phyloP scores from a whole-genome alignment of 2,113 vertebrate species.

The Tylochromis polylepis region DNA sequence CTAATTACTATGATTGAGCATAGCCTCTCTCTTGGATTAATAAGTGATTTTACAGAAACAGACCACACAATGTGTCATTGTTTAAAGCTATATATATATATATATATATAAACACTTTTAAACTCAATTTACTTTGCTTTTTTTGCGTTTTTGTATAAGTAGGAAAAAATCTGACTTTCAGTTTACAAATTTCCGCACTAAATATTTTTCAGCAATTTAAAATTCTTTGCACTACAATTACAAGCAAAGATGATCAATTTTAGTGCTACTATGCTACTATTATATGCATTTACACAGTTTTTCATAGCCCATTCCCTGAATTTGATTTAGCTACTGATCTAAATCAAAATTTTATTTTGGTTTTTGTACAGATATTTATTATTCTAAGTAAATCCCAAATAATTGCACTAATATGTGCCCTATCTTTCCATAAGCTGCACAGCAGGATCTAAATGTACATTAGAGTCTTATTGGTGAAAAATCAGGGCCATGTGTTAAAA shows the following conservation, averaged over 20 bases:
- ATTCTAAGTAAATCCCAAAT: neutral
- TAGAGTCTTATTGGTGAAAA: neutral
- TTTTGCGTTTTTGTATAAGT: neutral
- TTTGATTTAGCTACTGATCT: neutral
- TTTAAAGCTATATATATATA: neutral
- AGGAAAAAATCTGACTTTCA: neutral
- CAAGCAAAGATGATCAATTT: rapidly evolving
- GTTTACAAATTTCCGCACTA: neutral
- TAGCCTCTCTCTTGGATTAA: neutral
- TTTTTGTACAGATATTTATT: neutral
- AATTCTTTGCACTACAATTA: rapidly evolving
- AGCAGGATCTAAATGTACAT: neutral
- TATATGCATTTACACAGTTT: neutral
- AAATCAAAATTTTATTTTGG: neutral
- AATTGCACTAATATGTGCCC: neutral
- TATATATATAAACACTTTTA: neutral
- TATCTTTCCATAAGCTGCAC: neutral
- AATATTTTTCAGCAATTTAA: neutral
- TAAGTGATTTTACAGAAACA: slow-evolving; percentile 11
- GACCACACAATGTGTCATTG: neutral
- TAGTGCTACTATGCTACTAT: neutral
- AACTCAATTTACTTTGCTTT: neutral
- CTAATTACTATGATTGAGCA: slow-evolving; percentile 64
- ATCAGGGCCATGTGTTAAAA: neutral
- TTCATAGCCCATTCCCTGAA: rapidly evolving